phyloP scores from a whole-genome alignment of 2,113 vertebrate species.

The Semnornis frantzii region DNA sequence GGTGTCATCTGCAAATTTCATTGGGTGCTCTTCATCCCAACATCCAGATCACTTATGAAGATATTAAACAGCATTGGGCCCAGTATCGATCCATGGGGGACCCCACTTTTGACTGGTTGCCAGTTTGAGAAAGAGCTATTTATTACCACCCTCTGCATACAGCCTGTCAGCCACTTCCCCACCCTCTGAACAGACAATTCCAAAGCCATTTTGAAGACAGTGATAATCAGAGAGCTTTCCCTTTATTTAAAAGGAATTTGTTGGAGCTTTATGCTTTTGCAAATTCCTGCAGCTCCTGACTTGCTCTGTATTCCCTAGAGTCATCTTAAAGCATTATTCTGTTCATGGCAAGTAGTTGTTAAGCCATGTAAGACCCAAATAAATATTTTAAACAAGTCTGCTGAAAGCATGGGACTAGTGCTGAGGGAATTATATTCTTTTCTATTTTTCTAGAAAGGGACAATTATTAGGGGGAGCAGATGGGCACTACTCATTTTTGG shows the following conservation, averaged over 20 bases:
- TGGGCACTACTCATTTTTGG: slow-evolving; percentile 61
- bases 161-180: too few species aligned
- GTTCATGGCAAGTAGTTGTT: not conserved
- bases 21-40: too few species aligned
- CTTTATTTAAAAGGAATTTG: not conserved
- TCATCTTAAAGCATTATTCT: not conserved
- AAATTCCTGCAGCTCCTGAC: not conserved
- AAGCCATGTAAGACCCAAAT: not conserved
- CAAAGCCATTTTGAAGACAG: not conserved
- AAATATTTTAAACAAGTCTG: slow-evolving; percentile 47
- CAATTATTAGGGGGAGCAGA: slow-evolving; percentile 64
- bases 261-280: not conserved
- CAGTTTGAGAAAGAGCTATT: too few species aligned
- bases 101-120: too few species aligned
- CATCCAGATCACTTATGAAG: too few species aligned
- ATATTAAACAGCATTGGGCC: too few species aligned
- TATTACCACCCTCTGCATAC: too few species aligned
- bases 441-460: slow-evolving; percentile 2
- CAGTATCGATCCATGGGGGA: too few species aligned
- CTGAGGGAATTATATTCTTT: not conserved
- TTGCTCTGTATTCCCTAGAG: not conserved
- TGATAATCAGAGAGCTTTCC: not conserved
- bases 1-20: too few species aligned
- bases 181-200: not conserved
- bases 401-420: not conserved